Evolutionary conservation across 2,797 vertebrate species (phyloP), one percentile per base, ranked within the genome.

Genomic region (Syngnathus rostellatus): DNA sequence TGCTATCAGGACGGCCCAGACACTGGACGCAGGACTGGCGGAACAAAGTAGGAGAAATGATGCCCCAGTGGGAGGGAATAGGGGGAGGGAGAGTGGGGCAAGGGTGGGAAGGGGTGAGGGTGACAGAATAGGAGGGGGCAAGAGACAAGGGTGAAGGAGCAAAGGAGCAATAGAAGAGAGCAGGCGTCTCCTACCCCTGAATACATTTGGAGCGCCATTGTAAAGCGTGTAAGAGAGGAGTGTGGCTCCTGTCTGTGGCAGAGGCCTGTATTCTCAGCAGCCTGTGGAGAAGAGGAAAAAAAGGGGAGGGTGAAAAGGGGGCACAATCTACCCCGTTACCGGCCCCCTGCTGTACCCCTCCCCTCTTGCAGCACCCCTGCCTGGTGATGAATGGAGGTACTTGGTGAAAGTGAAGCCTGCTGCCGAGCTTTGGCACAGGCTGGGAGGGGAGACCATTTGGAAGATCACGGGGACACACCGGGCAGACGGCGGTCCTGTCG

Each of bases 41-140:
- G 87, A 91, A 90, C 88, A 91, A 92, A 92, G 85, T 92, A 89
- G 90, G 88, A 90, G 88, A 86, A 89, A 91, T 89, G 88, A 89
- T 82, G 83, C 84, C 87, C 84, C 86, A 64, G 74, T 83, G 82
- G 84, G 88, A 79, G 84, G 82, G 82, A 81, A 82, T 70, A 70
- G 77, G 70, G 72, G 61, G 68, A 25, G 64, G 62, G 21, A 0
- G 43, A 19, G 61, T 17, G 77, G 73, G 79, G 79, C 72, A 84
- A 62, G 39, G 23, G 39, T 64, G 70, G 76, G 71, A 78, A 70
- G 77, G 75, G 75, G 77, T 81, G 68, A 74, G 81, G 76, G 62
- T 8, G 41, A 62, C 60, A 75, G n/a, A 61, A 54, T 62, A 57
- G 70, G 72, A 41, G 23, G 75, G 77, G 77, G 79, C 73, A 82